Conservation (phyloP, 2,888 invertebrate genomes). For the Stramonita haemastoma region DNA sequence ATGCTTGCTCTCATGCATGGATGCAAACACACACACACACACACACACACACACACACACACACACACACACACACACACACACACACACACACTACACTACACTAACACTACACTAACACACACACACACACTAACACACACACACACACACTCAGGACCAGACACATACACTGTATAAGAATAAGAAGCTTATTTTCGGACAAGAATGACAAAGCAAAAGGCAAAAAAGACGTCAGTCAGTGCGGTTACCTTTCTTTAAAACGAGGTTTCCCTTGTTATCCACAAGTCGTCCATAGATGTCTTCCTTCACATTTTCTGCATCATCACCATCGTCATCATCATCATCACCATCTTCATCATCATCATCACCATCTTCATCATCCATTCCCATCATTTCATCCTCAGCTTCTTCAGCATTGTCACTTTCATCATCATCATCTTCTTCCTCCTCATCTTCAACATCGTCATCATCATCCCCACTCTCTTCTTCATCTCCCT, state of each 20-base stretch:
- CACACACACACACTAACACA: no score
- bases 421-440: conserved; percentile 69
- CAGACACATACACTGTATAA: no score
- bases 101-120: background rate
- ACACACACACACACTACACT: background rate
- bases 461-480: conserved; percentile 80
- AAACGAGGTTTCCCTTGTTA: conserved; percentile 87
- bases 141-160: no score
- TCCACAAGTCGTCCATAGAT: conserved; percentile 93
- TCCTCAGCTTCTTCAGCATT: conserved; percentile 47
- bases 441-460: conserved; percentile 80
- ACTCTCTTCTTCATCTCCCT: conserved; percentile 62
- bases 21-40: conserved; percentile 5
- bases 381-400: conserved; percentile 28
- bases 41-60: background rate
- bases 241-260: conserved; percentile 37
- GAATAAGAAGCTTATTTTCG: no score
- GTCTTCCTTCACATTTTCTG: conserved; percentile 81
- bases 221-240: background rate
- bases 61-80: no score
- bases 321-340: conserved; percentile 36
- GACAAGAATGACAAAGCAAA: background rate
- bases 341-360: conserved; percentile 35
- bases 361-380: conserved; percentile 35
- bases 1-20: background rate